A percentile compares a stretch with the other conserved stretches of the same genome.
phyloP scores from a whole-genome alignment of 2,797 vertebrate species.

The Esox lucius region DNA sequence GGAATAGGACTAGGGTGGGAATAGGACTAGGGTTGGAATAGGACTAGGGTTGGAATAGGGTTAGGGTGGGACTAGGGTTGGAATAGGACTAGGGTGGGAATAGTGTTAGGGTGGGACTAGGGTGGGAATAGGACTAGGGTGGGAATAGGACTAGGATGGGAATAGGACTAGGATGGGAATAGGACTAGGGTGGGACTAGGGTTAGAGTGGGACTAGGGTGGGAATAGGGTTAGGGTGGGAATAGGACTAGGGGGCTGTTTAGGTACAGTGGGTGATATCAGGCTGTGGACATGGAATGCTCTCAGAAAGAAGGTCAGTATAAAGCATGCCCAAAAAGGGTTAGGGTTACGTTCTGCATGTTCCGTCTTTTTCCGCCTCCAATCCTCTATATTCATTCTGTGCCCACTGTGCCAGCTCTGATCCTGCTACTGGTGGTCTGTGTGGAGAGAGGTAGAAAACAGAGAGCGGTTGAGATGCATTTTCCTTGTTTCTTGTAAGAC shows the following conservation, averaged over 20 bases:
- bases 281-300: not conserved
- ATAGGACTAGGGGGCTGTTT: not conserved
- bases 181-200: too few species aligned
- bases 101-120: too few species aligned
- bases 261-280: not conserved
- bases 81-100: too few species aligned
- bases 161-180: too few species aligned
- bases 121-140: too few species aligned
- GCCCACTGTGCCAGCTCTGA: not conserved
- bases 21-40: too few species aligned
- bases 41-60: too few species aligned
- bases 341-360: not conserved
- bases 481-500: too few species aligned
- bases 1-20: too few species aligned
- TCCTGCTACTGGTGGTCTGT: not conserved
- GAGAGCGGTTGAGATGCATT: not conserved
- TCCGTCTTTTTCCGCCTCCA: not conserved
- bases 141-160: too few species aligned
- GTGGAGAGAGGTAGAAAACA: not conserved
- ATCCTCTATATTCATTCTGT: not conserved
- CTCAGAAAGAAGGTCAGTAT: not conserved
- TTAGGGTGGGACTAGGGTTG: too few species aligned
- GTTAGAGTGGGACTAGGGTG: too few species aligned
- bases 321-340: not conserved
- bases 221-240: not conserved